phyloP scores from a whole-genome alignment of 2,797 vertebrate genomes.

The Oophaga sylvatica region DNA sequence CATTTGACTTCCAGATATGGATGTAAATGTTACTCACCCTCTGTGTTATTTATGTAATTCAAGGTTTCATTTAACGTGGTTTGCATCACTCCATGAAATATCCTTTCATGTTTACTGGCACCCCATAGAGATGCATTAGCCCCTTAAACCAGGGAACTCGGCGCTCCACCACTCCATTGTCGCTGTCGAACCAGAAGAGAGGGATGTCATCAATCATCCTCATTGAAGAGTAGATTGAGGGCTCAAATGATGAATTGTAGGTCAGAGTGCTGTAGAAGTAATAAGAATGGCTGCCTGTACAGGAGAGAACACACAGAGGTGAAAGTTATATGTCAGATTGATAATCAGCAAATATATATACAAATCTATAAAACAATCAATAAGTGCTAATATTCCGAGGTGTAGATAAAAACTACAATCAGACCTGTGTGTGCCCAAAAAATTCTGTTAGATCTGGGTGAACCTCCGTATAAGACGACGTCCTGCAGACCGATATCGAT shows the following conservation, averaged over 20 bases:
- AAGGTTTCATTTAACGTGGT: neutral
- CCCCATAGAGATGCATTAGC: neutral
- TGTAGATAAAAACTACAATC: too few relatives aligned
- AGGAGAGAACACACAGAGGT: neutral
- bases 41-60: neutral
- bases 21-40: neutral
- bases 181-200: neutral
- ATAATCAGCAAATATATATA: too few relatives aligned
- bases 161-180: neutral
- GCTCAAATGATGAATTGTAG: neutral
- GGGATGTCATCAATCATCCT: neutral
- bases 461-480: too few relatives aligned
- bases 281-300: neutral
- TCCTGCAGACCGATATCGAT: too few relatives aligned
- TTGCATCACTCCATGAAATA: neutral
- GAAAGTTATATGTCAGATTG: neutral
- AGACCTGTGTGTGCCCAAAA: too few relatives aligned
- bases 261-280: neutral
- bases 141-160: neutral
- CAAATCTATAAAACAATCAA: too few relatives aligned
- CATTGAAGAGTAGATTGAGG: neutral
- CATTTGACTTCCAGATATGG: too few relatives aligned
- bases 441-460: too few relatives aligned
- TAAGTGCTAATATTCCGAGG: too few relatives aligned
- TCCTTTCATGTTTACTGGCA: neutral